Conservation (phyloP, 2,797 vertebrate species). For the Characodon lateralis region DNA sequence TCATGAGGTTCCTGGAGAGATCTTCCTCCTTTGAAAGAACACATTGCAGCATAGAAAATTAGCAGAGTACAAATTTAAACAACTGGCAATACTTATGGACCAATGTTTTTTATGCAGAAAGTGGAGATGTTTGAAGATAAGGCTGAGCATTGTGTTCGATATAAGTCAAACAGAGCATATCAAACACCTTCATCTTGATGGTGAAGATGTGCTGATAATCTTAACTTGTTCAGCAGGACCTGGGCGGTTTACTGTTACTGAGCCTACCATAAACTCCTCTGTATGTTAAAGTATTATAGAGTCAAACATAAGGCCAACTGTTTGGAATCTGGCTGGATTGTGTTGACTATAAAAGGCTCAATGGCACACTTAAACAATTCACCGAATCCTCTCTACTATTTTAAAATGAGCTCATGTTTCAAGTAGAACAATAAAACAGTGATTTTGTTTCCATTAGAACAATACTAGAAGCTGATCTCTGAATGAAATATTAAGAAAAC, state of each 20-base stretch:
- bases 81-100: neutral
- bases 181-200: neutral
- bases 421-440: neutral
- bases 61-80: neutral
- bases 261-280: neutral
- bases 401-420: neutral
- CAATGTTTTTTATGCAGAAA: neutral
- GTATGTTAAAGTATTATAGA: neutral
- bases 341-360: neutral
- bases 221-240: neutral
- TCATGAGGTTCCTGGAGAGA: neutral
- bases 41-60: neutral
- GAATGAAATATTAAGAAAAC: conserved; percentile 1
- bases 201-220: neutral
- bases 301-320: neutral
- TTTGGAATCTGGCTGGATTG: neutral
- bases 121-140: too few relatives aligned
- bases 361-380: neutral
- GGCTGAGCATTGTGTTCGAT: neutral
- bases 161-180: neutral
- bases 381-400: neutral
- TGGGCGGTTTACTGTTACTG: neutral
- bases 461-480: neutral
- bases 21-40: neutral
- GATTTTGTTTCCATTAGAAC: neutral